Percentiles rank a stretch among this genome's conserved stretches.
Evolutionary conservation across 2,113 vertebrate genomes (phyloP).

Genomic region (Octodon degus): DNA sequence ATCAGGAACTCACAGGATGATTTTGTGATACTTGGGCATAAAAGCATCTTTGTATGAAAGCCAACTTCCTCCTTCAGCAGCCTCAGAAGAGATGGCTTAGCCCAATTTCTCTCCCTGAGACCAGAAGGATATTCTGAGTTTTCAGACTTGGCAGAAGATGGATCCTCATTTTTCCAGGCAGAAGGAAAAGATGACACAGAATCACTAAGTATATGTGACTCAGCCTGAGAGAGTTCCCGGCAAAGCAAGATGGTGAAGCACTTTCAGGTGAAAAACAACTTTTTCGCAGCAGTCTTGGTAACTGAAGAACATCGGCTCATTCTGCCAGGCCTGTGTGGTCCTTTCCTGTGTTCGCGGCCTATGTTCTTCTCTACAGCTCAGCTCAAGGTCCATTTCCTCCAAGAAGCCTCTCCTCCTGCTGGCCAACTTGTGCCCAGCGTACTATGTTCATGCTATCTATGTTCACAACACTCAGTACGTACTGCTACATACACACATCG

Average conservation of each 20-base stretch:
- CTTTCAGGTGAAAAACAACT: not conserved
- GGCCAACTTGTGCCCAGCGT: not conserved
- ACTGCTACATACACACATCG: not conserved
- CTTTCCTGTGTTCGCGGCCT: not conserved
- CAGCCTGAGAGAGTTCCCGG: not conserved
- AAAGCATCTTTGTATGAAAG: not conserved
- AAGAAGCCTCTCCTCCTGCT: not conserved
- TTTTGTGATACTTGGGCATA: not conserved
- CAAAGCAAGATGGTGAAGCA: not conserved
- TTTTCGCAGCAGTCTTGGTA: not conserved
- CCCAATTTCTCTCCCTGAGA: not conserved
- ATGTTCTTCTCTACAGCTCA: not conserved
- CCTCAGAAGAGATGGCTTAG: not conserved
- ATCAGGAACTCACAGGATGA: not conserved
- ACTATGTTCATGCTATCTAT: not conserved
- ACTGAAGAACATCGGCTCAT: not conserved
- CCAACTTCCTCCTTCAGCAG: not conserved
- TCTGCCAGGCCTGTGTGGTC: not conserved
- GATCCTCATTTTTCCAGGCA: not conserved
- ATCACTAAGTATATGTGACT: not conserved
- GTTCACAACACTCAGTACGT: not conserved
- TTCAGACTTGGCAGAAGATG: not conserved
- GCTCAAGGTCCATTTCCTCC: conserved; percentile 1
- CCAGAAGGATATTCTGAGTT: not conserved
- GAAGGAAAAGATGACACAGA: conserved; percentile 12